These are phyloP conservation scores for Apocrypta bakeri DNA, from an alignment of 1,140 invertebrate species.

Conservation along the genomic window DNA sequence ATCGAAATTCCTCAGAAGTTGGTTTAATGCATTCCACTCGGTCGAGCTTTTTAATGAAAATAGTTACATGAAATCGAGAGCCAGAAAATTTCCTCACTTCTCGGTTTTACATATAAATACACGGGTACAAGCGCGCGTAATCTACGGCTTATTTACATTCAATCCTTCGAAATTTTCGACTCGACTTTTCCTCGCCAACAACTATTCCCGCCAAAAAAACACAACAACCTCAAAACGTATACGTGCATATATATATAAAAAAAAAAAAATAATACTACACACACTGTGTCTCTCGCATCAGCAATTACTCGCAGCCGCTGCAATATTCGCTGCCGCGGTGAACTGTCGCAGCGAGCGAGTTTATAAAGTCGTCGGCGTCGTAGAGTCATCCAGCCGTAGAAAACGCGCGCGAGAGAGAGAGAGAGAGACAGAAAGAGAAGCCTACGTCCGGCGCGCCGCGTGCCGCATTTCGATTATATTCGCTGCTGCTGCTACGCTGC, in stretches of 20 bases:
- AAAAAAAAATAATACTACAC: neutral
- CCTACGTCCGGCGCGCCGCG: slow-evolving; percentile 31
- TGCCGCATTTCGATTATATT: slow-evolving; percentile 49
- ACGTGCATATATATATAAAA: too few relatives aligned
- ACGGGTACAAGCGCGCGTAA: too few relatives aligned
- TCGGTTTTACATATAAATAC: neutral
- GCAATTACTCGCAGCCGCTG: neutral
- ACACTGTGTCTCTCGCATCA: neutral
- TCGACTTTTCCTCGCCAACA: neutral
- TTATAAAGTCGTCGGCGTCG: slow-evolving; percentile 37
- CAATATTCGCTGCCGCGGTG: neutral
- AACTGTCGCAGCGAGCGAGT: neutral
- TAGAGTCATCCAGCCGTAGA: slow-evolving; percentile 18
- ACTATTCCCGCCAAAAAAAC: too few relatives aligned
- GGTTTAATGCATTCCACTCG: slow-evolving; percentile 44
- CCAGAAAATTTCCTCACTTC: neutral
- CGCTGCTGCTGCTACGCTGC: neutral
- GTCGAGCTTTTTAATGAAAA: slow-evolving; percentile 48
- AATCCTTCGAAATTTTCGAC: neutral
- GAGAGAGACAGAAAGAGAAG: slow-evolving; percentile 22
- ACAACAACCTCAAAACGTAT: too few relatives aligned
- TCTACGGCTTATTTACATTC: neutral
- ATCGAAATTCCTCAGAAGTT: slow-evolving; percentile 45
- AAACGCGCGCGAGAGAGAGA: slow-evolving; percentile 13
- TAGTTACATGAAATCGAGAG: slow-evolving; percentile 41